Evolutionary conservation across 2,113 vertebrate species (phyloP).

Genomic region (Ictidomys tridecemlineatus): DNA sequence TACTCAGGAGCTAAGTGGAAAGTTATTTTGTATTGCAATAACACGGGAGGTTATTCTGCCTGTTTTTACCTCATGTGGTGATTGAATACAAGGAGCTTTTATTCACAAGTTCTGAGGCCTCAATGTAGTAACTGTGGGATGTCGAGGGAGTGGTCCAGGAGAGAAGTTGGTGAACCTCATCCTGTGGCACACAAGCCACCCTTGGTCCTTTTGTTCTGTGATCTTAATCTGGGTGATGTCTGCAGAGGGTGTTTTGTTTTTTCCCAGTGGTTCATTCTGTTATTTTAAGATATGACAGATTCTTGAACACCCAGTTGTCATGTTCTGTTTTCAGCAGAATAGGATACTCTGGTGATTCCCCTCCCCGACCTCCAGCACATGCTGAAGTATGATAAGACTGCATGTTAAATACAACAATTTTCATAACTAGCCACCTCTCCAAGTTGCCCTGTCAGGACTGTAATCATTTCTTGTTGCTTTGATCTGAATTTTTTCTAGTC

Average conservation of each 20-base stretch:
- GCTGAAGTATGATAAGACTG: neutral
- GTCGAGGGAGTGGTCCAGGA: neutral
- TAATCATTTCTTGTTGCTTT: neutral
- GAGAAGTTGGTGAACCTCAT: neutral
- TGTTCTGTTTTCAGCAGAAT: neutral
- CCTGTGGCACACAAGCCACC: neutral
- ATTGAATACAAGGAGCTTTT: neutral
- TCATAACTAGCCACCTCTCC: neutral
- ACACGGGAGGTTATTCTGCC: neutral
- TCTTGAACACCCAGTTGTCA: neutral
- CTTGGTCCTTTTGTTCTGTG: neutral
- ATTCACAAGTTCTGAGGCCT: neutral
- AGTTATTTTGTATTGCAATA: neutral
- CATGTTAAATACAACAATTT: neutral
- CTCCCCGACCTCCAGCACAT: fast-evolving
- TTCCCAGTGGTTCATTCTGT: neutral
- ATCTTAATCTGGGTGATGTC: neutral
- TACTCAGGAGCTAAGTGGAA: neutral
- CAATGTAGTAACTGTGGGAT: neutral
- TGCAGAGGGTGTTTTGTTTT: neutral
- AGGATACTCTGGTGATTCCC: neutral
- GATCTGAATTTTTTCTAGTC: neutral
- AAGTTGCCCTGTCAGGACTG: too few species aligned
- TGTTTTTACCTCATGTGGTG: neutral
- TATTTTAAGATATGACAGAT: neutral